phyloP scores from a whole-genome alignment of 2,888 invertebrate genomes.

The Xestia c-nigrum region DNA sequence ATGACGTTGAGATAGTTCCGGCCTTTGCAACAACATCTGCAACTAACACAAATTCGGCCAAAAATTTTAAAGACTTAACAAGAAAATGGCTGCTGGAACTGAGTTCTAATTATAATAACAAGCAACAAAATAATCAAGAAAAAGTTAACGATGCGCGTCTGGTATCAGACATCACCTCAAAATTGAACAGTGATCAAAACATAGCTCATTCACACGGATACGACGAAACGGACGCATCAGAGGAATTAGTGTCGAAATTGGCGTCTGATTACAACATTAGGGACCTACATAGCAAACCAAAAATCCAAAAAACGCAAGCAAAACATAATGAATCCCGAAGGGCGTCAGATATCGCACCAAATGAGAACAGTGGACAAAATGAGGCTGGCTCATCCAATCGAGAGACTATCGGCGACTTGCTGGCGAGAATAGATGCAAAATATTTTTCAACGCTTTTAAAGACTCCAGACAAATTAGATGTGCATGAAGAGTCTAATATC shows the following conservation, averaged over 20 bases:
- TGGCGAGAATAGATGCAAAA: constrained; percentile 24
- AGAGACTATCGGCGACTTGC: constrained; percentile 22
- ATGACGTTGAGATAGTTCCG: constrained; percentile 83
- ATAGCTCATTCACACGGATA: background rate
- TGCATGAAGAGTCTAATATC: background rate
- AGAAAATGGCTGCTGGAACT: constrained; percentile 28
- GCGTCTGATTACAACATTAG: constrained; percentile 6
- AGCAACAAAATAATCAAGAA: background rate
- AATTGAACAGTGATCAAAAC: constrained; percentile 8
- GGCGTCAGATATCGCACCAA: background rate
- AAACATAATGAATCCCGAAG: background rate
- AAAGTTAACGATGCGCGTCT: background rate
- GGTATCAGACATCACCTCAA: constrained; percentile 29
- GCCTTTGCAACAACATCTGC: constrained; percentile 83
- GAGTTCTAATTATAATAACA: constrained; percentile 12
- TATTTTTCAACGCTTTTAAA: constrained; percentile 32
- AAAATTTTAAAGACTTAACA: constrained; percentile 76
- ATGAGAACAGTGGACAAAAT: background rate
- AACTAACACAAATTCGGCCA: constrained; percentile 85
- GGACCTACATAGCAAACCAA: constrained; percentile 3
- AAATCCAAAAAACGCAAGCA: background rate
- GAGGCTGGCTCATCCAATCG: background rate
- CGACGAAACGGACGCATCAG: background rate
- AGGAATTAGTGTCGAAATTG: background rate
- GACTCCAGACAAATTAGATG: background rate